These are phyloP conservation scores for Phrixothrix hirtus DNA, from an alignment of 2,888 invertebrate genomes.

Conservation along the genomic window DNA sequence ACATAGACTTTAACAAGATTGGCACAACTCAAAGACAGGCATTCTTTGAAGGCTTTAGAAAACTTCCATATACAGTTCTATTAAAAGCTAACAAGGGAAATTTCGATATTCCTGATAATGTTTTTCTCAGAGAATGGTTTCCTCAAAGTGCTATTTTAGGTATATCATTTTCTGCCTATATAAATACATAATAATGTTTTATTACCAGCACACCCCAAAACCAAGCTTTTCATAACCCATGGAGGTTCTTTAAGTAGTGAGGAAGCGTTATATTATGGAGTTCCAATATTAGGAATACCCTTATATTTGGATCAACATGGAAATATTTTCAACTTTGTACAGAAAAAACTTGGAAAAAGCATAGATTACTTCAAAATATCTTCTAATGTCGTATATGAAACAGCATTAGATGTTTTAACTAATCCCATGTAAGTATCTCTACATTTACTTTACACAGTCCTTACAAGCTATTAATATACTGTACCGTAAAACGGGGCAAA, in stretches of 20 bases:
- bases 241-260: conserved; percentile 38
- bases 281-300: conserved; percentile 36
- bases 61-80: conserved; percentile 1
- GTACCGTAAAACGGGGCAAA: too few species aligned
- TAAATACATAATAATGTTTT: too few species aligned
- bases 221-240: conserved; percentile 37
- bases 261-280: conserved; percentile 35
- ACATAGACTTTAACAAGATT: conserved; percentile 26
- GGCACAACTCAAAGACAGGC: not conserved
- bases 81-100: not conserved
- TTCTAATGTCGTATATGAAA: conserved; percentile 29
- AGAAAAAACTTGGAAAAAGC: conserved; percentile 37
- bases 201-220: conserved; percentile 31
- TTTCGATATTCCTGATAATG: conserved; percentile 44
- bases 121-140: conserved; percentile 47
- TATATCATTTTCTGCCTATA: too few species aligned
- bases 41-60: not conserved
- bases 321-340: conserved; percentile 25
- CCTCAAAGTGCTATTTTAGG: conserved; percentile 53
- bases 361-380: conserved; percentile 37
- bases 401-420: conserved; percentile 36
- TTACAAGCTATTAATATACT: too few species aligned
- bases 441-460: too few species aligned
- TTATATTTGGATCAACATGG: conserved; percentile 33
- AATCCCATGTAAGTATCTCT: conserved; percentile 37